Evolutionary conservation across 2,888 invertebrate genomes (phyloP), one percentile per base, ranked within the genome.

Genomic region (Netelia melanura): DNA sequence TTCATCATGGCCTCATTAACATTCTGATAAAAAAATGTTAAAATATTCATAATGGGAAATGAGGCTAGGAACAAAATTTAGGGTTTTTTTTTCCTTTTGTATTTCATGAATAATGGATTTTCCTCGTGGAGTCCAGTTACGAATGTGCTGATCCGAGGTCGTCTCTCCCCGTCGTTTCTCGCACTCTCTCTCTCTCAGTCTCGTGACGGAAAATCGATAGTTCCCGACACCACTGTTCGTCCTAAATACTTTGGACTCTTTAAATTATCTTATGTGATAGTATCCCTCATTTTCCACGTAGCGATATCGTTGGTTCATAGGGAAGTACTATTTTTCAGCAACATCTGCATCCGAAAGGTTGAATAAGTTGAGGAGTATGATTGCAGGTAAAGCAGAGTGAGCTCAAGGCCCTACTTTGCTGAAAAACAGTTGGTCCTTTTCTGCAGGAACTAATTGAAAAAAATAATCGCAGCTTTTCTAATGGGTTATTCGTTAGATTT

Each of bases 141-240:
- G 72, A 72, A 61, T 61, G 58, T 52, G 61, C 52, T 54, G 62
- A 83, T 77, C 17, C 68, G 62, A 83, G 79, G 68, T 79, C 62
- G 67, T 78, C 74, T 79, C 78, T 68, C 78, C 30, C 58, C 3
- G 6, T 58, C 21, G 23, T 77, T 38, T 30, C 67, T 68, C 62
- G 54, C 30, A 56, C 70, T 70, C 70, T 48, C 25, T 48, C 77
- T 68, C 68, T 48, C 48, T 25, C 68, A 25, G 44, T 70, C 56
- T 80, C 71, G 70, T 43, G 83, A 71, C 64, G 79, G 75, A 83
- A 83, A 83, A 83, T 83, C 83, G 83, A 83, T 83, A 83, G 56
- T 58, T 71, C 65, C 75, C 75, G 75, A 62, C 74, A 80, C 62
- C 62, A 48, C 56, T 48, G 75, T 61, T 21, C 52, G 64, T 65